These are phyloP conservation scores for Orchesella cincta DNA, from an alignment of 1,140 invertebrate genomes.

Conservation along the genomic window DNA sequence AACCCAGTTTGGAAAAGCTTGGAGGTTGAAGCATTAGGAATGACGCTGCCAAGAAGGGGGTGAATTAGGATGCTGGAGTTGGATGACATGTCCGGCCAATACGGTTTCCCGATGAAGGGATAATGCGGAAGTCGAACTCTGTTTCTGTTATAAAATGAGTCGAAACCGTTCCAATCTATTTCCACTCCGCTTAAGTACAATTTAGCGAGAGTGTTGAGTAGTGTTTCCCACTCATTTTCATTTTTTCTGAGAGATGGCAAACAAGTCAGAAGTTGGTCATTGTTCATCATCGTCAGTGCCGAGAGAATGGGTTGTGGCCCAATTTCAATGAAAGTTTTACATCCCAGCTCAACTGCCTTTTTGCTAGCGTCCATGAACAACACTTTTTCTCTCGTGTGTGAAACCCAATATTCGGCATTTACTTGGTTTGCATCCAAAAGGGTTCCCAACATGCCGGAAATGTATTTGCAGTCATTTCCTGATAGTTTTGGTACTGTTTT, in stretches of 20 bases:
- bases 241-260: background rate
- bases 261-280: too few relatives aligned
- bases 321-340: too few relatives aligned
- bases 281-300: too few relatives aligned
- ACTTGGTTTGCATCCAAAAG: background rate
- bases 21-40: background rate
- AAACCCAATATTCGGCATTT: background rate
- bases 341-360: background rate
- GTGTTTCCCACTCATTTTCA: background rate
- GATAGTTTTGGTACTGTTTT: background rate
- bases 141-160: background rate
- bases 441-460: background rate
- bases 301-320: too few relatives aligned
- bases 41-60: background rate
- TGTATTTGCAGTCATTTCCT: too few relatives aligned
- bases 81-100: background rate
- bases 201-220: background rate
- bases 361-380: background rate
- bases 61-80: background rate
- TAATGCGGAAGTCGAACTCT: constrained; percentile 13
- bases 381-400: background rate
- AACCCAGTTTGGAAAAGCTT: background rate
- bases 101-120: constrained; percentile 8
- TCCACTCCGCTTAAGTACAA: background rate
- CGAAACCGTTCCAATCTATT: background rate